These are phyloP conservation scores for Eutrigla gurnardus DNA, from an alignment of 2,797 vertebrate species.

Conservation along the genomic window DNA sequence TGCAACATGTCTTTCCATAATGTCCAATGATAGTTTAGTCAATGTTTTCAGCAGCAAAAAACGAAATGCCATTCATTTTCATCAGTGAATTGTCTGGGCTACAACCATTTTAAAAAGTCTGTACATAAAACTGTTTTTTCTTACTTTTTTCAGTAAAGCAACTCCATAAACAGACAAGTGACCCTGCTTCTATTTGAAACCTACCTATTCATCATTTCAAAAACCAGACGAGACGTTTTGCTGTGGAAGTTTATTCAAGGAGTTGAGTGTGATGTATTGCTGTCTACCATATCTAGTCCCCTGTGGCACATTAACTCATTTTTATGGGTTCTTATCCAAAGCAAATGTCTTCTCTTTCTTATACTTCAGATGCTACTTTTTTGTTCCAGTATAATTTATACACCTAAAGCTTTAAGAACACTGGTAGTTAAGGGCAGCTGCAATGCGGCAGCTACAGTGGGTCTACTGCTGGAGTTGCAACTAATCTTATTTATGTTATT, in stretches of 20 bases:
- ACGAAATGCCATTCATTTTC: background rate
- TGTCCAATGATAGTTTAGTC: too few relatives aligned
- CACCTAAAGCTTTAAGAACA: slow-evolving; percentile 31
- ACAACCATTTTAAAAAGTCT: background rate
- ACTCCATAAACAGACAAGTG: slow-evolving; percentile 2
- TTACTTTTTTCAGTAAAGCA: background rate
- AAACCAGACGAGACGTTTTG: background rate
- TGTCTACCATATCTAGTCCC: slow-evolving; percentile 16
- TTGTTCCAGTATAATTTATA: slow-evolving; percentile 36
- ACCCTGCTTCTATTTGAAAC: background rate
- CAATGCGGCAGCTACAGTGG: slow-evolving; percentile 15
- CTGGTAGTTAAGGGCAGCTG: slow-evolving; percentile 25
- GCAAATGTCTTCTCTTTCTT: background rate
- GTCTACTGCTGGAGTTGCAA: background rate
- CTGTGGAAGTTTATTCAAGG: background rate
- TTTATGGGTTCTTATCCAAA: slow-evolving; percentile 44
- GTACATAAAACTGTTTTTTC: too few relatives aligned
- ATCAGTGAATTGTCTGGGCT: background rate
- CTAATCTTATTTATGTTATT: slow-evolving; percentile 21
- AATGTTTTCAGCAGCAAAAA: background rate
- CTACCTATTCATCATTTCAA: background rate
- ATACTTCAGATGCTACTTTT: slow-evolving; percentile 27
- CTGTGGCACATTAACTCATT: slow-evolving; percentile 48
- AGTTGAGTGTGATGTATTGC: slow-evolving; percentile 33
- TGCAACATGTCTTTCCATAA: too few relatives aligned